Evolutionary conservation across 2,797 vertebrate genomes (phyloP), one percentile per base, ranked within the genome.

Genomic region (Eidolon dupreanum): DNA sequence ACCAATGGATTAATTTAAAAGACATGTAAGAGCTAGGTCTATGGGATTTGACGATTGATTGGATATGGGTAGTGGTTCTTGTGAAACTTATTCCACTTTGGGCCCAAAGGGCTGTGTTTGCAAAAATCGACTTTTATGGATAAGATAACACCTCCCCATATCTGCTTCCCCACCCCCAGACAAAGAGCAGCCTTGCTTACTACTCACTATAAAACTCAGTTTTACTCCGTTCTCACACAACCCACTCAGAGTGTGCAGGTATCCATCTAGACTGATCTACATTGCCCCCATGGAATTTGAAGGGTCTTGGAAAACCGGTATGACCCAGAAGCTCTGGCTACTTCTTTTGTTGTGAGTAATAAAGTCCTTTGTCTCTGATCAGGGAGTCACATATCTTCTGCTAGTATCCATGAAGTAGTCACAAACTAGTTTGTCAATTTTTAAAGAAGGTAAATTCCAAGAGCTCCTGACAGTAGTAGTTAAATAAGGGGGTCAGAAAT

Each of bases 161-260:
- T 10, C 43, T 0, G 43, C 43, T 0, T 8, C 46, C 12, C 15
- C 24, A 3, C 6, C 8, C 3, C 22, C 7, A 63, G 7, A 46
- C 19, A 84, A 36, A 90, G 17, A 13, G 22, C 4, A 83, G 36
- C 11, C 22, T 33, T 68, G 33, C 26, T 85, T 59, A 63, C 8
- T 9, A 59, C 7, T 65, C 19, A 75, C 17, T 49, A 55, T 28
- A 49, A 65, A 70, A 75, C 4, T 71, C n/a, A 91, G 12, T 59
- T 49, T 91, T 36, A 3, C 5, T 79, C 33, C 43, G 2, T 87
- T 66, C 10, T 61, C 20, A 33, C 0, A 22, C 6, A 41, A 51
- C 2, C 3, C 38, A 8, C 17, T 59, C 8, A 46, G 3, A 8
- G 1, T 41, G 46, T 49, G 11, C 13, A 46, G 43, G 5, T 28